These are phyloP conservation scores for Chionomys nivalis DNA, from an alignment of 2,113 vertebrate species.

Conservation along the genomic window DNA sequence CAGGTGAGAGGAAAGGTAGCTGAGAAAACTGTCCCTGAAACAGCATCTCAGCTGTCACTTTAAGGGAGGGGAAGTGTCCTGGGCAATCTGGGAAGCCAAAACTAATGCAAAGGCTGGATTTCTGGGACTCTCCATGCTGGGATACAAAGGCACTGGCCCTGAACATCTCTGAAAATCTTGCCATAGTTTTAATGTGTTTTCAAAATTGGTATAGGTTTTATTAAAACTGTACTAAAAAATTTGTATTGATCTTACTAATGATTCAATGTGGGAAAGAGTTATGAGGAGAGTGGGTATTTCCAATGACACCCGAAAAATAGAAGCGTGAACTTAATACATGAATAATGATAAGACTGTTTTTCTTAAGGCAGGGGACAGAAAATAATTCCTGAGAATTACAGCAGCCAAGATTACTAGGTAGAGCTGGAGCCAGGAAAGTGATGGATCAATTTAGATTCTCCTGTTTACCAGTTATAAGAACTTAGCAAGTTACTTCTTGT, in stretches of 20 bases:
- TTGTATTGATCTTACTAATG: background rate
- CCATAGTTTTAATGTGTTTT: background rate
- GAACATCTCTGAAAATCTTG: background rate
- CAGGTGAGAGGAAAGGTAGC: background rate
- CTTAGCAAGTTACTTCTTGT: background rate
- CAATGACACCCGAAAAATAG: background rate
- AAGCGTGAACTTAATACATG: background rate
- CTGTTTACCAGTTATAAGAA: background rate
- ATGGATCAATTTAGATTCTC: background rate
- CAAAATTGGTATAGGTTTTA: background rate
- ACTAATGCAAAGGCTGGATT: background rate
- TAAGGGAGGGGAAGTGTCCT: background rate
- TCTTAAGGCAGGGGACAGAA: background rate
- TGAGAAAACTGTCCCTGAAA: background rate
- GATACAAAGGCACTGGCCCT: background rate
- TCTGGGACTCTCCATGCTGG: background rate
- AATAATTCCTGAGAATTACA: background rate
- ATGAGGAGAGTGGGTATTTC: background rate
- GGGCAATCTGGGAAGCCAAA: background rate
- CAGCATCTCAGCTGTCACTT: background rate
- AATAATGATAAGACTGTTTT: background rate
- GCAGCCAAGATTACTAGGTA: background rate
- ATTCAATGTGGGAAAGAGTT: background rate
- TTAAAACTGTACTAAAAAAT: too few species aligned
- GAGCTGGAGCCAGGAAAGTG: background rate